Base-by-base conservation (phyloP, 2,888 invertebrate genomes). In the Drosophila nr. perissopoda region DNA sequence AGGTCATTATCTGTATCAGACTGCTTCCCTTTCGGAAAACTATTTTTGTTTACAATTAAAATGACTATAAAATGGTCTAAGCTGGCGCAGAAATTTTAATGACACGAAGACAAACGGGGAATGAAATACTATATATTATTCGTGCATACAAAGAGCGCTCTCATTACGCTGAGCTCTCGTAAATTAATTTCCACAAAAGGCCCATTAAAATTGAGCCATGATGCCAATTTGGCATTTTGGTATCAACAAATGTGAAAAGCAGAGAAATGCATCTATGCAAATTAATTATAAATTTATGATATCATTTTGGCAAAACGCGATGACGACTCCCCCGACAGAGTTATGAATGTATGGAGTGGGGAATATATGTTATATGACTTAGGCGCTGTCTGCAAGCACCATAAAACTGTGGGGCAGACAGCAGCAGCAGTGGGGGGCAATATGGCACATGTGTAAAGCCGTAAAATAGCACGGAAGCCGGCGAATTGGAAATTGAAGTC, bases 201-300 rank as follows among this genome's bases (percentile, higher is more conserved):
- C 45, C 62, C 82, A 85, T 82, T 84, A 72, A 87, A 79, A 87
- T 87, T 86, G 90, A 90, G 88, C 65, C 76, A 88, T 88, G 80
- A 88, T 86, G 89, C 90, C 83, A 90, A 88, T 90, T 86, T 76
- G 64, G 36, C 63, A 76, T 45, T 25, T 45, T 74, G 78, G 60
- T 69, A 58, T 45, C 25, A 45, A 45, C 45, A 80, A 69, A 65
- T 62, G 61, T 71, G 59, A 56, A 42, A 38, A 42, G 51, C 48
- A 59, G 42, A 64, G 53, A 59, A 67, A 51, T 67, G 82, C 84
- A 84, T 77, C 72, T 76, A 83, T 82, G 89, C 72, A 85, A 88
- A 87, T 87, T 90, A 87, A 87, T 90, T 90, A 88, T 87, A 73
- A 81, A 88, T 90, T 90, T 90, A 88, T 90, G 86, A 85, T 74